Evolutionary conservation across 2,888 invertebrate genomes (phyloP), one percentile per base, ranked within the genome.

Genomic region (Sphaeridia pumilis): DNA sequence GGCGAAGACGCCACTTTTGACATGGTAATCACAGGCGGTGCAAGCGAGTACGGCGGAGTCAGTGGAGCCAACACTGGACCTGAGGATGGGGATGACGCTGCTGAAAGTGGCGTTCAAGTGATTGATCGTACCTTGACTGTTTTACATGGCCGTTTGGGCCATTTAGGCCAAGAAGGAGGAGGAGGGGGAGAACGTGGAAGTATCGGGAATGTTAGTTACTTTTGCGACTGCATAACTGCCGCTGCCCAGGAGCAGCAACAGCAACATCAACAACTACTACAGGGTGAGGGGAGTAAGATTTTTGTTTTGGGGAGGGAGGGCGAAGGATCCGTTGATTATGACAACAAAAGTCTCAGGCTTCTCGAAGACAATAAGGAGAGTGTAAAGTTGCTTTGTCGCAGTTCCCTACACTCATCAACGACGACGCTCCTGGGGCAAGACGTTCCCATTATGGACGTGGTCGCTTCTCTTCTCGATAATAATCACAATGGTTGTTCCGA

Each of bases 391-490:
- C 20, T 14, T 20, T 10, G 14, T 10, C 57, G 35, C 25, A 51
- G 27, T 56, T 64, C 59, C 49, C 57, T 55, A 54, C 74, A 72
- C 81, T 64, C 64, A 2, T 64, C 64, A 10, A 64, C 64, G 10
- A 56, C 59, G n/a, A 64, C 64, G 1, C 50, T 64, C 2, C 46
- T 61, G 35, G 61, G 61, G 36, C 52, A 52, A 24, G 60, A 58
- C 28, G 58, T 56, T n/a, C 61, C 60, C 21, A 55, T 61, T 17
- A 55, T 64, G 54, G 62, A 64, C 49, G 89, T 89, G 0, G 94
- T 93, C 69, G 93, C 93, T 66, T 93, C 93, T 0, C 93, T 94
- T 68, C 92, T 93, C 58, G 93, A 94, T 46, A 65, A 65, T 51
- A 61, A 61, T 58, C 60, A 60, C 31, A 57, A 61, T 50, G 47